Percentiles rank a stretch among this genome's conserved stretches.
phyloP scores from a whole-genome alignment of 2,888 invertebrate species.

The Spodoptera littoralis region DNA sequence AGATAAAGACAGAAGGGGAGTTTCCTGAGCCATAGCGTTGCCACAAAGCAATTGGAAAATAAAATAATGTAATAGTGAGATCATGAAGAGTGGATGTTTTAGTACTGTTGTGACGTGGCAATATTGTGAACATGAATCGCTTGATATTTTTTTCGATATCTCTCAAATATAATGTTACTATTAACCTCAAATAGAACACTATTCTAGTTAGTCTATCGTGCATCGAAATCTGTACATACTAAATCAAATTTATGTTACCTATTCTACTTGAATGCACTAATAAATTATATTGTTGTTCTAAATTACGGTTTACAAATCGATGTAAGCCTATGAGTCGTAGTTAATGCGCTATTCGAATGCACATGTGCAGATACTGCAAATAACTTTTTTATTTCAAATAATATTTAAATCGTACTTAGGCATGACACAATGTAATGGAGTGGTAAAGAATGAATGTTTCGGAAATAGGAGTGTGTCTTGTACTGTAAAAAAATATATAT shows the following conservation, averaged over 20 bases:
- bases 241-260: constrained; percentile 62
- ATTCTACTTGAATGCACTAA: constrained; percentile 78
- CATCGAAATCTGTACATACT: constrained; percentile 67
- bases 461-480: constrained; percentile 67
- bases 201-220: constrained; percentile 73
- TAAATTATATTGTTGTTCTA: constrained; percentile 53
- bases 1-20: constrained; percentile 62
- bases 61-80: constrained; percentile 79
- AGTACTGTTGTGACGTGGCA: constrained; percentile 62
- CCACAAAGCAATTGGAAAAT: constrained; percentile 86
- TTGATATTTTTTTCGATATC: constrained; percentile 43
- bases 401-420: constrained; percentile 52
- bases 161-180: constrained; percentile 49
- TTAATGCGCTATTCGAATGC: constrained; percentile 63
- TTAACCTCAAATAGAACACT: constrained; percentile 55
- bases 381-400: constrained; percentile 44
- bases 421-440: constrained; percentile 71
- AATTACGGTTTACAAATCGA: constrained; percentile 52
- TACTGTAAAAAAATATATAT: constrained; percentile 64
- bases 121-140: constrained; percentile 67
- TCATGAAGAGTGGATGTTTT: constrained; percentile 75
- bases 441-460: constrained; percentile 65
- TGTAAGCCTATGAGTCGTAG: constrained; percentile 47
- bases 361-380: constrained; percentile 60
- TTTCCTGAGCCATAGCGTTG: constrained; percentile 84